phyloP scores from a whole-genome alignment of 2,888 invertebrate species.

The Troides aeacus region DNA sequence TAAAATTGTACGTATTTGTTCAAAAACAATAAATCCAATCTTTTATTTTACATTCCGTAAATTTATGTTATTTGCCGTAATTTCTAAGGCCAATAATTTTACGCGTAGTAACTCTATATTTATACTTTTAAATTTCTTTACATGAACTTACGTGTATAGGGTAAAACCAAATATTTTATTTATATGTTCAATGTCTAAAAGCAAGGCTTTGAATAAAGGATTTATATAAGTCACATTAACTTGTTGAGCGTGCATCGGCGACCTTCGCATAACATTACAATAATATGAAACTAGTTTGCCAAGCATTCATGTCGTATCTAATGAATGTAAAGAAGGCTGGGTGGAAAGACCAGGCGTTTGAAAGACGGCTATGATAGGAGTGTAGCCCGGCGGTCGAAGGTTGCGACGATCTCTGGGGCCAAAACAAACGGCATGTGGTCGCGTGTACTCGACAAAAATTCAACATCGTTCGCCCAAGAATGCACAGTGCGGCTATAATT shows the following conservation, averaged over 20 bases:
- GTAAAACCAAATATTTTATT: neutral
- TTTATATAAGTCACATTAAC: conserved; percentile 7
- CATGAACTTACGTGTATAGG: neutral
- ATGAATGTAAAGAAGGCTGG: conserved; percentile 2
- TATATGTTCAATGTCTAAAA: neutral
- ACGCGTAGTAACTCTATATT: neutral
- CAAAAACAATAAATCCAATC: too few relatives aligned
- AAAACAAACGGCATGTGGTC: conserved; percentile 77
- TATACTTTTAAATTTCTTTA: neutral
- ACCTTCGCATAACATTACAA: conserved; percentile 14
- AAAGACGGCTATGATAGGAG: conserved; percentile 6
- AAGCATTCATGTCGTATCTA: neutral
- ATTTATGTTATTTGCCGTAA: neutral
- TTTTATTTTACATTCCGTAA: too few relatives aligned
- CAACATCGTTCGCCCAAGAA: conserved; percentile 80
- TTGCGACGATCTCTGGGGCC: conserved; percentile 54
- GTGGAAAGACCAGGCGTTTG: neutral
- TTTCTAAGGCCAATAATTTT: neutral
- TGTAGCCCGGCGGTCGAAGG: conserved; percentile 38
- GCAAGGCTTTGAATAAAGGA: neutral
- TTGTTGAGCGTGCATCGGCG: conserved; percentile 5
- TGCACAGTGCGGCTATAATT: conserved; percentile 77
- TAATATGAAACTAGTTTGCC: conserved; percentile 10
- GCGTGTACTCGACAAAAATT: conserved; percentile 81
- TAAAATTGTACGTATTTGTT: too few relatives aligned